Base-by-base conservation (phyloP, 2,797 vertebrate species). In the Holocentrus rufus region DNA sequence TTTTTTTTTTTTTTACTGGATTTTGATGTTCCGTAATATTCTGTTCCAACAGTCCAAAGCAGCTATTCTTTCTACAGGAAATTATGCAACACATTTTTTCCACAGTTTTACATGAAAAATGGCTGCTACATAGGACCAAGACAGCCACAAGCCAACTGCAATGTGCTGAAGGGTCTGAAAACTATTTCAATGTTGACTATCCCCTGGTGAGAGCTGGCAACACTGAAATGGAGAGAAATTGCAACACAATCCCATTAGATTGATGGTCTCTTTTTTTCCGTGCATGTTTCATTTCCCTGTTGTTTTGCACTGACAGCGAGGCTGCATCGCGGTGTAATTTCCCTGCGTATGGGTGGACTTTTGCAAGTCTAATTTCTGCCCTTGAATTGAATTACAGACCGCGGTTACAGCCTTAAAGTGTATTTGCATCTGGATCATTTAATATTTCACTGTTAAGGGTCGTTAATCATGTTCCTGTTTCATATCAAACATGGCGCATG, bases 331-430 rank as follows among this genome's bases (percentile, higher is more conserved):
- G 77, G 77, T 91, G 85, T 93, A 92, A 93, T 94, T 94, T 94
- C 73, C 80, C 79, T 71, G 71, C 71, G 86, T 87, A 79, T 85
- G 92, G 90, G 77, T 83, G 74, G 83, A 85, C 77, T 88, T 92
- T 94, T 94, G 92, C 92, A 94, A 92, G 94, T 96, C 92, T 93
- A 93, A 94, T 96, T 92, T 85, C 87, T 87, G 52, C 81, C 92
- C 90, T 92, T 90, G 93, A 93, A 84, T 93, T 93, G 87, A 90
- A 91, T 93, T 93, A 90, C 83, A 89, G 81, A 92, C 87, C 85
- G 84, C 78, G 69, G 60, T 70, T 81, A 73, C 69, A 86, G 81
- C 80, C 70, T 70, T 85, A 83, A 84, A 81, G 71, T 79, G 71
- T 72, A 91, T 94, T 93, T 94, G 85, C 88, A 93, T 93, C 88